Conservation (phyloP, 2,888 invertebrate species). For the Drosophila crucigera region DNA sequence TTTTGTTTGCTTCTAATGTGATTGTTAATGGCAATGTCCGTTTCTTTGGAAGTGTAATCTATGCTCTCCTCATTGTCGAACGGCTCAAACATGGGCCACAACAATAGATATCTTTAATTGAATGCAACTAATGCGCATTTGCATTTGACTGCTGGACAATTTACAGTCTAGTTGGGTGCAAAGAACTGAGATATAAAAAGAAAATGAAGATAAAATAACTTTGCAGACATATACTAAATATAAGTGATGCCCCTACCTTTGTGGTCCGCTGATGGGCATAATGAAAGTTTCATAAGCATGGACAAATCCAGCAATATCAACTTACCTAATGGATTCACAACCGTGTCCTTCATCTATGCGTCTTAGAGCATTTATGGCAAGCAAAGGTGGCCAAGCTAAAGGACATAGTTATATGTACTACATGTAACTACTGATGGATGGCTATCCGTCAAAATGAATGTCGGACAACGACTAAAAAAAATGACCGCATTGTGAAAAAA, state of each 20-base stretch:
- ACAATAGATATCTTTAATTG: slow-evolving; percentile 22
- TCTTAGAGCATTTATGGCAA: background rate
- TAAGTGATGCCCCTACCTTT: background rate
- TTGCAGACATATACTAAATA: background rate
- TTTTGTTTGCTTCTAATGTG: slow-evolving; percentile 28
- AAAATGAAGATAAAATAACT: background rate
- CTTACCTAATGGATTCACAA: background rate
- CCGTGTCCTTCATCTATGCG: background rate
- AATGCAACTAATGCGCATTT: slow-evolving; percentile 40
- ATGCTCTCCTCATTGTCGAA: slow-evolving; percentile 4
- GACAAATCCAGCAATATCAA: background rate
- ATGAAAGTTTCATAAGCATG: background rate
- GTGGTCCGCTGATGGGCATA: background rate
- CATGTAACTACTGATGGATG: background rate
- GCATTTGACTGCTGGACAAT: slow-evolving; percentile 25
- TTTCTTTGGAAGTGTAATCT: slow-evolving; percentile 3
- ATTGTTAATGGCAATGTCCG: slow-evolving; percentile 36
- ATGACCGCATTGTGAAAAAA: slow-evolving; percentile 57
- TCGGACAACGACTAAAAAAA: slow-evolving; percentile 39
- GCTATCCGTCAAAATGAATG: slow-evolving; percentile 3
- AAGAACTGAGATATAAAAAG: background rate
- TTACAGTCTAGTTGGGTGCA: background rate
- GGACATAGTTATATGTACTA: slow-evolving; percentile 17
- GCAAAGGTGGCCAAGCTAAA: slow-evolving; percentile 43
- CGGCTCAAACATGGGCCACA: slow-evolving; percentile 17